phyloP scores from a whole-genome alignment of 2,888 invertebrate species.

The Drosophila vallismaia region DNA sequence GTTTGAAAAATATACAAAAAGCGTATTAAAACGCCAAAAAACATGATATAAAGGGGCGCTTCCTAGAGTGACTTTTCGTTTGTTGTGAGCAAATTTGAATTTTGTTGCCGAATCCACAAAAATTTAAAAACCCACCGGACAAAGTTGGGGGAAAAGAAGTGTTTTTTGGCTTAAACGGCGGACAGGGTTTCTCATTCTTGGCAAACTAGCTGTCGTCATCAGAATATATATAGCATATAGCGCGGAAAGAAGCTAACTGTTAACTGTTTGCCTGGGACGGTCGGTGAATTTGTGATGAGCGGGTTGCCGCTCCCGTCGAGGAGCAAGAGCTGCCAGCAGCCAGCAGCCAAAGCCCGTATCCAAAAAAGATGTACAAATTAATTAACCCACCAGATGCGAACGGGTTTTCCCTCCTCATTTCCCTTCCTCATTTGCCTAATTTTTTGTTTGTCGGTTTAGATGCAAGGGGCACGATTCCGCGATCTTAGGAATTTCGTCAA shows the following conservation, averaged over 20 bases:
- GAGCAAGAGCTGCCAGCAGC: background rate
- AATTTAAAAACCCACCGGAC: slow-evolving; percentile 3
- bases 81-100: slow-evolving; percentile 25
- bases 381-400: slow-evolving; percentile 20
- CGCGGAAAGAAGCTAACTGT: slow-evolving; percentile 54
- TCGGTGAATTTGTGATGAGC: slow-evolving; percentile 56
- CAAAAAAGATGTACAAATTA: slow-evolving; percentile 25
- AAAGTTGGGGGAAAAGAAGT: slow-evolving; percentile 25
- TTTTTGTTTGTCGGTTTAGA: background rate
- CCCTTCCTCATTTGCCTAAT: slow-evolving; percentile 17
- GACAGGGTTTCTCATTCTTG: slow-evolving; percentile 21
- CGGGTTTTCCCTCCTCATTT: slow-evolving; percentile 27
- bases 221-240: slow-evolving; percentile 51
- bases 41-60: slow-evolving; percentile 52
- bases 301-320: slow-evolving; percentile 23
- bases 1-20: slow-evolving; percentile 4
- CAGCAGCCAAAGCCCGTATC: slow-evolving; percentile 7
- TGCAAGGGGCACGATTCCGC: slow-evolving; percentile 24
- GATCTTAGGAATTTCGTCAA: slow-evolving; percentile 1
- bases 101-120: slow-evolving; percentile 39
- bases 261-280: slow-evolving; percentile 49
- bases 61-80: slow-evolving; percentile 30
- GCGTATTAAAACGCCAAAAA: slow-evolving; percentile 15
- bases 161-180: slow-evolving; percentile 28
- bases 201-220: slow-evolving; percentile 67